Percentiles rank a stretch among this genome's conserved stretches.
These are phyloP conservation scores for Montipora efflorescens DNA, from an alignment of 64 coral and sea anemone species.

Conservation along the genomic window DNA sequence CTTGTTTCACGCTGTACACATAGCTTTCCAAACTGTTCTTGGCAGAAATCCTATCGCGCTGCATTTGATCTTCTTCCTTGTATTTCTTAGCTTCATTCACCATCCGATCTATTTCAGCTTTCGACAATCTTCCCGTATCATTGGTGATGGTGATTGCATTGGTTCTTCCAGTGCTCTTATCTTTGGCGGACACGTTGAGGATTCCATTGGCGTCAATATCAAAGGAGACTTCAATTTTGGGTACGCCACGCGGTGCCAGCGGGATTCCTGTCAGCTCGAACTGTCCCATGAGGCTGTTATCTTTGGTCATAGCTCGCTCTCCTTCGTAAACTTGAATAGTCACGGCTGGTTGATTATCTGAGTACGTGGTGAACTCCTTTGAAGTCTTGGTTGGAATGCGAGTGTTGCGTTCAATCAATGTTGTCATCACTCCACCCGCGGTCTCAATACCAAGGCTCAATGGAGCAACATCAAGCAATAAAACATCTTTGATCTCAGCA, in stretches of 20 bases:
- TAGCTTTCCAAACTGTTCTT: conserved; percentile 83
- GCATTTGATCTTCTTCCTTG: conserved; percentile 75
- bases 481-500: conserved; percentile 70
- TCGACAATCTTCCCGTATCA: conserved; percentile 79
- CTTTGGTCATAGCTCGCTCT: conserved; percentile 73
- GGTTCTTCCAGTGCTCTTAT: conserved; percentile 75
- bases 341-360: conserved; percentile 81
- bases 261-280: conserved; percentile 81
- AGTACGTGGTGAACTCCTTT: conserved; percentile 76
- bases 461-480: conserved; percentile 81
- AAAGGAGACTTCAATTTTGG: conserved; percentile 82
- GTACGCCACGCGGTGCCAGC: conserved; percentile 79
- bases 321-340: conserved; percentile 83
- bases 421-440: conserved; percentile 75
- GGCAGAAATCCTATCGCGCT: conserved; percentile 59
- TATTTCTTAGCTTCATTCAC: conserved; percentile 73
- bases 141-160: conserved; percentile 85
- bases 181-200: conserved; percentile 78
- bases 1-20: conserved; percentile 61
- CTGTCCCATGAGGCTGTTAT: conserved; percentile 74
- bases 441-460: conserved; percentile 78
- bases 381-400: conserved; percentile 71
- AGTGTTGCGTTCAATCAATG: conserved; percentile 77
- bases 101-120: conserved; percentile 86
- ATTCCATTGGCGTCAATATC: conserved; percentile 89